A percentile compares a stretch with the other conserved stretches of the same genome.
Conservation (phyloP, 2,113 vertebrate genomes). For the Brachyhypopomus gauderio region DNA sequence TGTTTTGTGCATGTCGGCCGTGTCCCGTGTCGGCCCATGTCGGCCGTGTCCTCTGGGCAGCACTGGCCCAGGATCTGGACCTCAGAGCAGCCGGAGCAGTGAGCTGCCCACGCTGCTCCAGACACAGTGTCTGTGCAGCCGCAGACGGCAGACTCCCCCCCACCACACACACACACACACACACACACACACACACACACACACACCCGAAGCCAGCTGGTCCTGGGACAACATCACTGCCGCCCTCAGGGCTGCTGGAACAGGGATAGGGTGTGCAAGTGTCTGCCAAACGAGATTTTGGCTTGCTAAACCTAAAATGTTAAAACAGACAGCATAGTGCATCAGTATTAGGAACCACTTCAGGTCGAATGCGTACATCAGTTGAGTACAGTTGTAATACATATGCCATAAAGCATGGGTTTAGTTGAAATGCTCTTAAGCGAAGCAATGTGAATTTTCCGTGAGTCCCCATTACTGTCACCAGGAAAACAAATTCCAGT, state of each 20-base stretch:
- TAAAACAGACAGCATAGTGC: background rate
- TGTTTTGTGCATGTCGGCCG: slow-evolving; percentile 53
- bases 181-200: no score
- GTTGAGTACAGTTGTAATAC: background rate
- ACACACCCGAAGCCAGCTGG: slow-evolving; percentile 54
- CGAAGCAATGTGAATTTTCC: background rate
- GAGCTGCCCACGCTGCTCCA: slow-evolving; percentile 52
- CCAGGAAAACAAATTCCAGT: slow-evolving; percentile 25
- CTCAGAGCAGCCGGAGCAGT: slow-evolving; percentile 52
- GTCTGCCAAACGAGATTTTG: slow-evolving; percentile 14
- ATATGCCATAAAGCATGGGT: background rate
- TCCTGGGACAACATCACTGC: slow-evolving; percentile 56
- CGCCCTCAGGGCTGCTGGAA: background rate
- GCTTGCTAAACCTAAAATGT: background rate
- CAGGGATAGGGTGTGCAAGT: background rate
- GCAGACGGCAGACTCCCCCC: slow-evolving; percentile 54
- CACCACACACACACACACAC: no score
- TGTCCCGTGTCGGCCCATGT: no score
- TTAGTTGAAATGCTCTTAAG: background rate
- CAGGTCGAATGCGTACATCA: background rate
- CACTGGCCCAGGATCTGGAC: slow-evolving; percentile 46
- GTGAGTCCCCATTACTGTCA: slow-evolving; percentile 23
- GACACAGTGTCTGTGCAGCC: slow-evolving; percentile 51
- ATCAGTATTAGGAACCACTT: background rate
- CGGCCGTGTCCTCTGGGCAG: slow-evolving; percentile 36